Base-by-base conservation (phyloP, 2,113 vertebrate genomes). In the Tautogolabrus adspersus region DNA sequence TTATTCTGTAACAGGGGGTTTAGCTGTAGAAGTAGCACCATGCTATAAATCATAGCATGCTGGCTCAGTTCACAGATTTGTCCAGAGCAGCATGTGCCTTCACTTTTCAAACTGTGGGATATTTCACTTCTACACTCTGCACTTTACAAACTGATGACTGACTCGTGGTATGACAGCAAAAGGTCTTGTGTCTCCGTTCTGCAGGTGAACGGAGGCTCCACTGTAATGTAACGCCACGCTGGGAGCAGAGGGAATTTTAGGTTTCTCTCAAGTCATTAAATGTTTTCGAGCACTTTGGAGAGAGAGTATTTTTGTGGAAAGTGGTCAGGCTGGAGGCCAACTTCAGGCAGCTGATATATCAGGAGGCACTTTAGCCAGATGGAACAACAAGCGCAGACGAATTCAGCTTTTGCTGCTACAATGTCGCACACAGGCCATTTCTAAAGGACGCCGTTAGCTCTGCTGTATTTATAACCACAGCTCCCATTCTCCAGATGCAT, bases 351-450 rank as follows among this genome's bases (percentile, higher is more conserved):
- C 66, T n/a, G 70, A 80, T 84, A 71, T 59, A 81, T 82, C 66
- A 82, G 75, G 63, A 58, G 62, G 74, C 84, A 82, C 82, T 87
- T 83, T 57, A 82, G 55, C 74, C 81, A 79, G 82, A 87, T 77
- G 69, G 87, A 85, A 74, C 18, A 46, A 38, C 59, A 46, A 64
- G 76, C 34, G 37, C 7, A 52, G 49, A 37, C 70, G 6, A 47
- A 51, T 68, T 60, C 34, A 0, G 59, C 44, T 64, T 66, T 21
- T 23, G 56, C 61, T 55, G 65, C 54, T 61, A 38, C 69, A 56
- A 68, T 21, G 42, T 3, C 51, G 72, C 78, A 55, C 55, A 46
- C 42, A 26, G 42, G 8, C 23, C 49, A 40, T 70, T 64, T 80
- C 40, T 19, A 6, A 61, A 81, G 30, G 34, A 30, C 67, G 73